phyloP scores from a whole-genome alignment of 2,888 invertebrate species.

The Melieria crassipennis region DNA sequence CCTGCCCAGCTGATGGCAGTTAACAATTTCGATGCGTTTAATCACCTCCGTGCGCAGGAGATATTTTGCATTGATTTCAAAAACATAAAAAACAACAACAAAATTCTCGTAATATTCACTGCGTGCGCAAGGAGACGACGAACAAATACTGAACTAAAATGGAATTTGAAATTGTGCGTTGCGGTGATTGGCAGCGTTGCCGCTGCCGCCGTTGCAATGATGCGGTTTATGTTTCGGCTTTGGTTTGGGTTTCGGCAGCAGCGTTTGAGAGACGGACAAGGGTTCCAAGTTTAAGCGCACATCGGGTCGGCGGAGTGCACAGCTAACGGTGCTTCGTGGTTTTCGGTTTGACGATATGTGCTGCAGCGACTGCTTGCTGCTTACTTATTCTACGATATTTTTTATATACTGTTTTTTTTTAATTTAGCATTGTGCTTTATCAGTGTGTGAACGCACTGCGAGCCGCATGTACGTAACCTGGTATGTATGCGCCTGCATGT shows the following conservation, averaged over 20 bases:
- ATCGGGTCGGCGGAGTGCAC: conserved; percentile 19
- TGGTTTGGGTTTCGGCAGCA: conserved; percentile 11
- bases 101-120: no score
- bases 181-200: not conserved
- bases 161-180: not conserved
- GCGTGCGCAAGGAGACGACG: no score
- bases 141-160: no score
- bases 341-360: conserved; percentile 1
- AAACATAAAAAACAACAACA: no score
- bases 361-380: not conserved
- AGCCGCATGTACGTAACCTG: not conserved
- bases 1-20: no score
- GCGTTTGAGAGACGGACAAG: conserved; percentile 5
- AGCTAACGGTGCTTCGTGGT: conserved; percentile 27
- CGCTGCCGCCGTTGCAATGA: conserved; percentile 6
- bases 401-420: conserved; percentile 7
- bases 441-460: conserved; percentile 15
- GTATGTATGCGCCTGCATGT: not conserved
- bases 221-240: conserved; percentile 19
- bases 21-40: no score
- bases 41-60: no score
- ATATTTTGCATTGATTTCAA: no score
- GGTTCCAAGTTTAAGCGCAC: conserved; percentile 4
- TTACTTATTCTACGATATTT: conserved; percentile 6
- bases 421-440: conserved; percentile 1